Evolutionary conservation across 2,113 vertebrate genomes (phyloP).

Genomic region (Pollimyrus isidori): DNA sequence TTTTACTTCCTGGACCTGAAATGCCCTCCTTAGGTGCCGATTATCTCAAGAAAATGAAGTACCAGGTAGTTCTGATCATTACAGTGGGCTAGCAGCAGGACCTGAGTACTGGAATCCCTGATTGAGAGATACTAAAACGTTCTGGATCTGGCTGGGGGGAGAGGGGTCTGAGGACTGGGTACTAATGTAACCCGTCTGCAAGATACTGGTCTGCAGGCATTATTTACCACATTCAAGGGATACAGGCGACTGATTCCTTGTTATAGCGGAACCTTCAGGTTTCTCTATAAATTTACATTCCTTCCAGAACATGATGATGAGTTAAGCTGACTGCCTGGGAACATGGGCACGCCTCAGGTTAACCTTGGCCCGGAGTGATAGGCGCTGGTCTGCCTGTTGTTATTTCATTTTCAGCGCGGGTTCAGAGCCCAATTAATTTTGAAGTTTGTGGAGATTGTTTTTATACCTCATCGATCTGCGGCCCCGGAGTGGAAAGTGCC

Average conservation of each 20-base stretch:
- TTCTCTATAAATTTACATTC: background rate
- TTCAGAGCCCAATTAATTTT: background rate
- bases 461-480: background rate
- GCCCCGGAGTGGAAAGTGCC: background rate
- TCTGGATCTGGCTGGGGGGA: background rate
- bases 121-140: background rate
- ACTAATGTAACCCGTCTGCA: background rate
- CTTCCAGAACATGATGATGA: background rate
- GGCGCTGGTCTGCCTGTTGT: background rate
- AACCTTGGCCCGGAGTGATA: background rate
- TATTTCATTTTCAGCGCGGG: background rate
- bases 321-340: background rate
- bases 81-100: background rate
- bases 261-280: background rate
- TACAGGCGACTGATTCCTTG: background rate
- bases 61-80: background rate
- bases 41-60: background rate
- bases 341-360: background rate
- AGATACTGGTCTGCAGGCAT: background rate
- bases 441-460: background rate
- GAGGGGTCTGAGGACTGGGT: background rate
- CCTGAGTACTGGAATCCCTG: background rate
- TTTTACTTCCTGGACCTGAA: background rate
- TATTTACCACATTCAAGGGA: background rate
- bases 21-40: background rate